Percentiles rank a stretch among this genome's conserved stretches.
Evolutionary conservation across 1,140 invertebrate genomes (phyloP).

Genomic region (Ceratina japonica): DNA sequence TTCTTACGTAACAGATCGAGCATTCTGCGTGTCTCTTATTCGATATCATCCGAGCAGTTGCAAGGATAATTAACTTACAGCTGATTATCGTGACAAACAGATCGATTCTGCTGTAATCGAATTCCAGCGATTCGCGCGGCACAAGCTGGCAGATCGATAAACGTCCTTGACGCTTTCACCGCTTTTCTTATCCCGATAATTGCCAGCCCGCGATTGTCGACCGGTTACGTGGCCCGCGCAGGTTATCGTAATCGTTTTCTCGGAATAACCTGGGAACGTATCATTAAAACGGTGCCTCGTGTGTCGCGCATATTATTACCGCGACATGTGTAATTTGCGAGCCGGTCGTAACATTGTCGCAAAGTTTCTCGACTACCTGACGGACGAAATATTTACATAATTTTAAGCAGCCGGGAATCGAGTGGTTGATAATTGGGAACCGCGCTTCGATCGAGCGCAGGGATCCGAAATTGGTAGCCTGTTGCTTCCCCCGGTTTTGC

Average conservation of each 20-base stretch:
- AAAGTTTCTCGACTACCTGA: too few relatives aligned
- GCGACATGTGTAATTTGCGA: constrained; percentile 13
- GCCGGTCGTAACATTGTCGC: not conserved
- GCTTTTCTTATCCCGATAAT: constrained; percentile 5
- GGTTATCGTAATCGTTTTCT: constrained; percentile 10
- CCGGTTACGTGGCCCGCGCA: not conserved
- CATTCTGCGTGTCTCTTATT: not conserved
- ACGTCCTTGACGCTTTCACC: not conserved
- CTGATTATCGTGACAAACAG: constrained; percentile 38
- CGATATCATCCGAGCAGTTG: not conserved
- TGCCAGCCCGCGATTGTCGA: constrained; percentile 16
- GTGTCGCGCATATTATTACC: constrained; percentile 12
- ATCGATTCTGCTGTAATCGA: constrained; percentile 13
- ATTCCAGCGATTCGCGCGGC: not conserved
- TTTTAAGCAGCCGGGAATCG: constrained; percentile 30
- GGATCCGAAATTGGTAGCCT: constrained; percentile 13
- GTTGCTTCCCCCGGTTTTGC: not conserved
- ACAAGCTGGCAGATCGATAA: not conserved
- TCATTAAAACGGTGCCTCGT: constrained; percentile 19
- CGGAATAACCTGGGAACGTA: constrained; percentile 2
- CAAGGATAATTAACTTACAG: constrained; percentile 37
- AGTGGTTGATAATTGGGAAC: not conserved
- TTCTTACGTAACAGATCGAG: too few relatives aligned
- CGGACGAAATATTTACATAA: constrained; percentile 32
- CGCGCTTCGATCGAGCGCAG: not conserved